Conservation (phyloP, 2,797 vertebrate genomes). For the Eulemur albifrons region DNA sequence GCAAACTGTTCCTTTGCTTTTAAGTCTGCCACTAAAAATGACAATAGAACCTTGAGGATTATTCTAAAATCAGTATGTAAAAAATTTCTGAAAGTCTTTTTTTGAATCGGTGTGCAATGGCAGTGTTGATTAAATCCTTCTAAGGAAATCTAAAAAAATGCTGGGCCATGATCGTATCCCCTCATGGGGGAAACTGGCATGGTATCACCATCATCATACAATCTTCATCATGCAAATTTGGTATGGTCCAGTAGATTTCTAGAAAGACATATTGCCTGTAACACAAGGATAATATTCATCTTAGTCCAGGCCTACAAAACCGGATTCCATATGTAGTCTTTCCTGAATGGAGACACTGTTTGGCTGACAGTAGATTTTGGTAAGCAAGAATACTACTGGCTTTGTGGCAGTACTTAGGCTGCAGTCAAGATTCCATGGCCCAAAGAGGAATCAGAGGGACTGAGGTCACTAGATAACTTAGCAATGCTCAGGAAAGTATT, state of each 20-base stretch:
- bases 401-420: neutral
- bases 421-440: neutral
- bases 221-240: neutral
- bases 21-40: conserved; percentile 45
- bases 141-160: neutral
- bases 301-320: neutral
- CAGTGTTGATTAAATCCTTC: conserved; percentile 48
- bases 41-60: conserved; percentile 40
- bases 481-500: neutral
- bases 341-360: neutral
- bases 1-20: conserved; percentile 36
- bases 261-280: neutral
- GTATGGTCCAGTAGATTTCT: neutral
- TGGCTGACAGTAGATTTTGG: neutral
- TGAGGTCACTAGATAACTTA: neutral
- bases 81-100: conserved; percentile 26
- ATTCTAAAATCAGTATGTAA: conserved; percentile 52
- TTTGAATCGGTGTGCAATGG: conserved; percentile 40
- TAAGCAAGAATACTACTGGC: neutral
- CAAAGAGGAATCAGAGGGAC: neutral
- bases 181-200: neutral
- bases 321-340: neutral
- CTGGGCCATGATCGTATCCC: neutral
- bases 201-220: neutral
- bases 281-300: neutral